A percentile compares a stretch with the other conserved stretches of the same genome.
Conservation (phyloP, 2,113 vertebrate species). For the Tetrao urogallus region DNA sequence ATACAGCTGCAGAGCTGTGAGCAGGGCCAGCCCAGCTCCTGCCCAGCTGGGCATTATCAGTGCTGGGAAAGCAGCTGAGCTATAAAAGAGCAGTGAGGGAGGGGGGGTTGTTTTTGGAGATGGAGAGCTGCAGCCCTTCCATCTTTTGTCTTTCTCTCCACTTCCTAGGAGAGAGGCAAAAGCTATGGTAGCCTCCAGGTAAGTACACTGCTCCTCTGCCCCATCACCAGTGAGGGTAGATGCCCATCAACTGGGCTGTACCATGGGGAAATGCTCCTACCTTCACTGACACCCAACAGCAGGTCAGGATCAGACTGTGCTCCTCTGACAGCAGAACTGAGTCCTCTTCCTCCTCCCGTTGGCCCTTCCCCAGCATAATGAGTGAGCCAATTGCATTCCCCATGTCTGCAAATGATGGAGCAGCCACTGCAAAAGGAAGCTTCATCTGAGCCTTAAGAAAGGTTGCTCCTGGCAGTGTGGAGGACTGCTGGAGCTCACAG, state of each 20-base stretch:
- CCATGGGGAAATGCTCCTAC: slow-evolving; percentile 52
- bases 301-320: slow-evolving; percentile 88
- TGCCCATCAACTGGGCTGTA: neutral
- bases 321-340: slow-evolving; percentile 87
- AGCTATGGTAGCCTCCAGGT: neutral
- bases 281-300: slow-evolving; percentile 94
- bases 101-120: neutral
- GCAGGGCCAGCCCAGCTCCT: neutral
- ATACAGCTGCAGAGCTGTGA: neutral
- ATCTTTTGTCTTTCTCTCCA: no score
- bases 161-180: no score
- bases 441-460: neutral
- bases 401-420: slow-evolving; percentile 91
- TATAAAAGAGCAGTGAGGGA: neutral
- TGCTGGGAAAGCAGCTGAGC: neutral
- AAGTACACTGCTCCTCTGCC: neutral
- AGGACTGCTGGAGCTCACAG: neutral
- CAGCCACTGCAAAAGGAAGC: slow-evolving; percentile 71
- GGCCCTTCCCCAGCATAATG: slow-evolving; percentile 75
- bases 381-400: slow-evolving; percentile 86
- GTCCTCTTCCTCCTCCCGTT: slow-evolving; percentile 72
- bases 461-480: neutral
- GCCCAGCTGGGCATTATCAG: neutral
- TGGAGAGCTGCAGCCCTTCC: neutral
- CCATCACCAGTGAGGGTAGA: no score